Conservation (phyloP, 2,797 vertebrate genomes). For the Acropternis orthonyx region DNA sequence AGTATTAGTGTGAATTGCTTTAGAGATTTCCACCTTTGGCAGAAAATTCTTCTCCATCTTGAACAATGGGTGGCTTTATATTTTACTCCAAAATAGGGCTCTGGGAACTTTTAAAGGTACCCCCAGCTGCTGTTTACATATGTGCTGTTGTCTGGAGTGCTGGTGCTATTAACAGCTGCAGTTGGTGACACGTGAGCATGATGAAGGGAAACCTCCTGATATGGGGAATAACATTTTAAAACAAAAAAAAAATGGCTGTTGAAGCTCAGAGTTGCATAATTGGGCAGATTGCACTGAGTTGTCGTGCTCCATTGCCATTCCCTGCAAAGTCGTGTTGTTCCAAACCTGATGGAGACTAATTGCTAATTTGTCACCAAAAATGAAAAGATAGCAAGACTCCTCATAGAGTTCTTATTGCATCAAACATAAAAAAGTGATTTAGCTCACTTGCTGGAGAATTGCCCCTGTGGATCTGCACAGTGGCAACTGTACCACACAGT, state of each 20-base stretch:
- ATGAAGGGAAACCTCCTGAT: neutral
- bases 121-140: neutral
- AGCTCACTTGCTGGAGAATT: neutral
- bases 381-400: neutral
- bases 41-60: neutral
- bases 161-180: neutral
- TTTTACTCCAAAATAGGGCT: neutral
- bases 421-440: neutral
- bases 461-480: neutral
- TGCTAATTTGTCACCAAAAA: neutral
- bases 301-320: neutral
- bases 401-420: neutral
- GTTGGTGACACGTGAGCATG: neutral
- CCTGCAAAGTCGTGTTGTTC: neutral
- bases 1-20: neutral
- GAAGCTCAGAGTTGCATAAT: neutral
- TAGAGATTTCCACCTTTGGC: neutral
- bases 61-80: neutral
- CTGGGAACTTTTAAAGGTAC: neutral
- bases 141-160: neutral
- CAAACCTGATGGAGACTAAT: neutral
- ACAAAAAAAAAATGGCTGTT: neutral
- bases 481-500: neutral
- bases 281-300: neutral
- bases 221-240: neutral